phyloP scores from a whole-genome alignment of 2,797 vertebrate genomes.

The Agapornis canus region DNA sequence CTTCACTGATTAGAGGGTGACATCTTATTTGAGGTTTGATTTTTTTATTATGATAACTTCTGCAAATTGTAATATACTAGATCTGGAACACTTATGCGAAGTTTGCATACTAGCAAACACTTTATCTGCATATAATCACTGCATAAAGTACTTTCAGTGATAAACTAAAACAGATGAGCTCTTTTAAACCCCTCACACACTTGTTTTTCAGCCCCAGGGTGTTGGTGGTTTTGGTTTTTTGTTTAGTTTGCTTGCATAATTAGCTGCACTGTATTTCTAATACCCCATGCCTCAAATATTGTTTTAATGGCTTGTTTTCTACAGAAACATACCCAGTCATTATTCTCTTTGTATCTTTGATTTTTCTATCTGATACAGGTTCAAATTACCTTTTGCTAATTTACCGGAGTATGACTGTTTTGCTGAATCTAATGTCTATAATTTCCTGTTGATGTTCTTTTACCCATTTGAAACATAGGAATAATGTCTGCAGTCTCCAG shows the following conservation, averaged over 20 bases:
- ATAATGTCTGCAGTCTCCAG: background rate
- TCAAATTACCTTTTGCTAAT: background rate
- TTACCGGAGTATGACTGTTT: background rate
- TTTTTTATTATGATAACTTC: background rate
- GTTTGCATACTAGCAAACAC: background rate
- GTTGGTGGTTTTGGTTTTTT: background rate
- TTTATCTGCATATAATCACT: background rate
- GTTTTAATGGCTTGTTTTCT: background rate
- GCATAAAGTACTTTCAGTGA: background rate
- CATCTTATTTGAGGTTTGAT: background rate
- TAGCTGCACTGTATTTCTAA: background rate
- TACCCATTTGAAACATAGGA: background rate
- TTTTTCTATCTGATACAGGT: background rate
- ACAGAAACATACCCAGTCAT: background rate
- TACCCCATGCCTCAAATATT: rapidly evolving
- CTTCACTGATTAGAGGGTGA: background rate
- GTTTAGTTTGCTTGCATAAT: background rate
- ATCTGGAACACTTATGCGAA: background rate
- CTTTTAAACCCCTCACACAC: background rate
- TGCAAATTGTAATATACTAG: background rate
- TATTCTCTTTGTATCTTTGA: background rate
- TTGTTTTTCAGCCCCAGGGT: background rate
- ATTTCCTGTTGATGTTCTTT: background rate
- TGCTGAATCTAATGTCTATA: background rate
- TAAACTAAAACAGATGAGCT: background rate